These are phyloP conservation scores for Chanos chanos DNA, from an alignment of 2,797 vertebrate genomes.

Conservation along the genomic window DNA sequence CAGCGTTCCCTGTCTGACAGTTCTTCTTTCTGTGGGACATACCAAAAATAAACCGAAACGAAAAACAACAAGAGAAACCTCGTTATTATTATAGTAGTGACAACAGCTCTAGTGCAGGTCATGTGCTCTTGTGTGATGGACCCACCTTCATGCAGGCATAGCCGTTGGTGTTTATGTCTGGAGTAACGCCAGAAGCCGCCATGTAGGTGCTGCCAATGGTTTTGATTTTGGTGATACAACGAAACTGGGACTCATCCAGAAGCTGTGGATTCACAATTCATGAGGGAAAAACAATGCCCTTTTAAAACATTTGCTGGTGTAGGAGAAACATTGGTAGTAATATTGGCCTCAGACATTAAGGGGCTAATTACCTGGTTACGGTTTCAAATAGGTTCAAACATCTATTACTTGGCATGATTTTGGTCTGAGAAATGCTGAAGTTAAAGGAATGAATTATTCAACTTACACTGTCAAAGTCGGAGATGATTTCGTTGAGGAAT, in stretches of 20 bases:
- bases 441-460: background rate
- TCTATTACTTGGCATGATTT: too few species aligned
- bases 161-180: conserved; percentile 79
- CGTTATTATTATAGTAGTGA: background rate
- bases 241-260: conserved; percentile 90
- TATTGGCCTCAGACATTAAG: too few species aligned
- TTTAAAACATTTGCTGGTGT: too few species aligned
- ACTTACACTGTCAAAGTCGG: conserved; percentile 93
- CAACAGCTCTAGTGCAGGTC: background rate
- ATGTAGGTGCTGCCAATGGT: conserved; percentile 98
- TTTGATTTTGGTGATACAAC: conserved; percentile 96
- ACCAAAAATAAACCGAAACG: conserved; percentile 8
- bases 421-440: background rate
- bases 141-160: conserved; percentile 79
- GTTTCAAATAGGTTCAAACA: too few species aligned
- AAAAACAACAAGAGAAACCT: background rate
- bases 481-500: conserved; percentile 98
- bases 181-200: conserved; percentile 91
- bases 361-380: too few species aligned
- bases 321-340: too few species aligned
- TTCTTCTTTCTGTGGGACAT: conserved; percentile 73
- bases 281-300: background rate
- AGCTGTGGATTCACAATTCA: conserved; percentile 67
- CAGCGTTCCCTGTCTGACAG: conserved; percentile 85
- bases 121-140: conserved; percentile 2